Evolutionary conservation across 2,888 invertebrate genomes (phyloP).

Genomic region (Muschampia plurimacula): DNA sequence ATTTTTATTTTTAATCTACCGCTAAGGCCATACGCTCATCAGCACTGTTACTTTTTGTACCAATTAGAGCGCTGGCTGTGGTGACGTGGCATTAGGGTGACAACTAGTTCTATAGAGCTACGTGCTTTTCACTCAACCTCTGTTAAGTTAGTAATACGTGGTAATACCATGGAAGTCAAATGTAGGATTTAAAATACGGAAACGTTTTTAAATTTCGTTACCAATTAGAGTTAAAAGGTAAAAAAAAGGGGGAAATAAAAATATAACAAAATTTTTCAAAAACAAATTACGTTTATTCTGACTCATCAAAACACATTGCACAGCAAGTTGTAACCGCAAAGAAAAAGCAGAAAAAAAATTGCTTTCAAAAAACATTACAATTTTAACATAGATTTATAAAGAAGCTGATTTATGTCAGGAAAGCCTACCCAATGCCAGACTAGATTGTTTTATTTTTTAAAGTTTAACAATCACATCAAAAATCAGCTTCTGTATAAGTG

Average conservation of each 20-base stretch:
- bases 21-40: too few relatives aligned
- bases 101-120: too few relatives aligned
- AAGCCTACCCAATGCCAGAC: slow-evolving; percentile 1
- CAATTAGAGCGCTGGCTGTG: too few relatives aligned
- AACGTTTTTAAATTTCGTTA: too few relatives aligned
- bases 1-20: slow-evolving; percentile 4
- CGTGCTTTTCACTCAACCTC: too few relatives aligned
- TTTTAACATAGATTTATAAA: slow-evolving; percentile 3
- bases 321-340: slow-evolving; percentile 23
- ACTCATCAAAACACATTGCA: slow-evolving; percentile 29
- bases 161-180: too few relatives aligned
- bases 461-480: not conserved
- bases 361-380: slow-evolving; percentile 7
- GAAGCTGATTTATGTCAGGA: not conserved
- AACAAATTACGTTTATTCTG: slow-evolving; percentile 36
- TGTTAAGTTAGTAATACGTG: too few relatives aligned
- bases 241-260: not conserved
- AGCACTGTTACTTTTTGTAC: too few relatives aligned
- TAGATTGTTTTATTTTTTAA: slow-evolving; percentile 1
- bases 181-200: too few relatives aligned
- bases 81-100: too few relatives aligned
- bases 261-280: not conserved
- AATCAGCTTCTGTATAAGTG: slow-evolving; percentile 21
- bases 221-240: too few relatives aligned
- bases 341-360: not conserved